Evolutionary conservation across 2,113 vertebrate genomes (phyloP).

Genomic region (Nematolebias whitei): DNA sequence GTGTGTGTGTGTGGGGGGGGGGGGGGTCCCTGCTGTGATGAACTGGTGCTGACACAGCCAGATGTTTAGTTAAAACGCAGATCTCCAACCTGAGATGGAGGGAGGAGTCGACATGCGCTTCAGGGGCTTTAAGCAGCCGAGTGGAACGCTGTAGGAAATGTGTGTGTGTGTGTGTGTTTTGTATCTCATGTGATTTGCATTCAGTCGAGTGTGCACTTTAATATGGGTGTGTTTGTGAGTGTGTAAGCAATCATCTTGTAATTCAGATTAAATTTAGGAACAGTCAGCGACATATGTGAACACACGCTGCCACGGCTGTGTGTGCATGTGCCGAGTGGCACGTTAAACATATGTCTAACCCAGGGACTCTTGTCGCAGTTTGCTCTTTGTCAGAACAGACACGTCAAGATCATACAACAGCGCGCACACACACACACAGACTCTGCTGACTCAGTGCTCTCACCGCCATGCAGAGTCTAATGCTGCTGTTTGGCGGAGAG

Average conservation of each 20-base stretch:
- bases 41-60: constrained; percentile 74
- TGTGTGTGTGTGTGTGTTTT: constrained; percentile 22
- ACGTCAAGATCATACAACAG: constrained; percentile 1
- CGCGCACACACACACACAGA: constrained; percentile 25
- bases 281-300: constrained; percentile 8
- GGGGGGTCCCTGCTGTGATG: constrained; percentile 59
- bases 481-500: constrained; percentile 31
- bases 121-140: constrained; percentile 62
- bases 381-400: constrained; percentile 52
- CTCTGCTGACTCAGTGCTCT: constrained; percentile 41
- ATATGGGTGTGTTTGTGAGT: constrained; percentile 7
- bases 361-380: constrained; percentile 42
- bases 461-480: constrained; percentile 15
- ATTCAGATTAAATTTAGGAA: constrained; percentile 19
- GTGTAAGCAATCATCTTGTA: constrained; percentile 9
- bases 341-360: constrained; percentile 41
- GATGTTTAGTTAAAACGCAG: constrained; percentile 74
- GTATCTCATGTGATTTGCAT: constrained; percentile 49
- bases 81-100: constrained; percentile 49
- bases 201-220: constrained; percentile 29
- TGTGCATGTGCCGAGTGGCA: constrained; percentile 2
- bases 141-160: constrained; percentile 44
- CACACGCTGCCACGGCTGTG: neutral
- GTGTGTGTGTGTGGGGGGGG: neutral
- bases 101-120: constrained; percentile 63